Evolutionary conservation across 2,888 invertebrate species (phyloP).

Genomic region (Drosophila anceps): DNA sequence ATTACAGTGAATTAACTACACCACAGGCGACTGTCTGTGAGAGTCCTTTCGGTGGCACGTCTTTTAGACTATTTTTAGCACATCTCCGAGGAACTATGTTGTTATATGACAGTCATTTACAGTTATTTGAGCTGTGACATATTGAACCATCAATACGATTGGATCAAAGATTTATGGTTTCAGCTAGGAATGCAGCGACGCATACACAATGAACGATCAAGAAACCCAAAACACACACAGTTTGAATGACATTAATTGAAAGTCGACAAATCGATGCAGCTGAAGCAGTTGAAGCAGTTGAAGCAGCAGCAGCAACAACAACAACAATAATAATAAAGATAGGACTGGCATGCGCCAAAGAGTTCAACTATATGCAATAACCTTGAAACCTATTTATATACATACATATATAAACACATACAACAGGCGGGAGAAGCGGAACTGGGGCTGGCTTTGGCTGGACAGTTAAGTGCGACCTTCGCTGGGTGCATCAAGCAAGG

Average conservation of each 20-base stretch:
- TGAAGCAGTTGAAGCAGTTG: background rate
- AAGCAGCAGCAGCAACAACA: background rate
- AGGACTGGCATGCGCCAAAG: constrained; percentile 29
- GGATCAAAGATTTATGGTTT: constrained; percentile 72
- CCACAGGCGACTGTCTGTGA: background rate
- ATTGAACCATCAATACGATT: constrained; percentile 60
- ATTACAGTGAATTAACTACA: background rate
- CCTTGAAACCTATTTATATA: constrained; percentile 78
- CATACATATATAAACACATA: constrained; percentile 8
- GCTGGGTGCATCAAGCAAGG: constrained; percentile 44
- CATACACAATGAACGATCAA: constrained; percentile 64
- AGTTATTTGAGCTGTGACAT: constrained; percentile 12
- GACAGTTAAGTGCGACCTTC: constrained; percentile 68
- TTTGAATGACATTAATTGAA: constrained; percentile 65
- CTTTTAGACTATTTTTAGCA: constrained; percentile 22
- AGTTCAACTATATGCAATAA: constrained; percentile 45
- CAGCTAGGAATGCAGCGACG: constrained; percentile 41
- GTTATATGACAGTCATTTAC: constrained; percentile 20
- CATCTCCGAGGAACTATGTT: background rate
- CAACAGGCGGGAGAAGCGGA: constrained; percentile 37
- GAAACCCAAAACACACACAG: constrained; percentile 62
- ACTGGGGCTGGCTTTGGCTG: constrained; percentile 38
- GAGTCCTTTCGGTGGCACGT: background rate
- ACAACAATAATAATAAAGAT: constrained; percentile 1
- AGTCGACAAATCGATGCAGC: constrained; percentile 68